Percentiles rank a stretch among this genome's conserved stretches.
Conservation (phyloP, 2,797 vertebrate species). For the Champsocephalus gunnari region DNA sequence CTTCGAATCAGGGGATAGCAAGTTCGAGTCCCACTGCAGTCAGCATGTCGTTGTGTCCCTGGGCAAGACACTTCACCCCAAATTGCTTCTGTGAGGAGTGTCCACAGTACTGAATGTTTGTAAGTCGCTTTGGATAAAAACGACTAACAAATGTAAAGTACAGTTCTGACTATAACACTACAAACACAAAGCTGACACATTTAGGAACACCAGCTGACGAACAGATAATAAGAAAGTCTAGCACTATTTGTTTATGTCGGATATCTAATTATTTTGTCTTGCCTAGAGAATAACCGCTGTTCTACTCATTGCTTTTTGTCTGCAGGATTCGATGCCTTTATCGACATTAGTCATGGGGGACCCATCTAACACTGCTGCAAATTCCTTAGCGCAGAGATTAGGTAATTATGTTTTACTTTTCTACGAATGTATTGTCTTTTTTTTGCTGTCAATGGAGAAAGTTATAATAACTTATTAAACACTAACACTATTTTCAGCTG, state of each 20-base stretch:
- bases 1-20: too few relatives aligned
- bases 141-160: background rate
- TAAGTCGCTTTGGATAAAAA: too few relatives aligned
- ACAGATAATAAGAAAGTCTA: background rate
- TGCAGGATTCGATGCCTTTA: conserved; percentile 91
- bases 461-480: background rate
- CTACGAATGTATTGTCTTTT: background rate
- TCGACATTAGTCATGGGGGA: conserved; percentile 91
- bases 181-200: background rate
- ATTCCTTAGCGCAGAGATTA: conserved; percentile 89
- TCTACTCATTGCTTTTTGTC: background rate
- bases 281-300: background rate
- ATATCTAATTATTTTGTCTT: background rate
- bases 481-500: background rate
- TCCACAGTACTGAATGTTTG: too few relatives aligned
- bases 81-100: too few relatives aligned
- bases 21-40: too few relatives aligned
- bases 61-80: too few relatives aligned
- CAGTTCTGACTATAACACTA: background rate
- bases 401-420: conserved; percentile 74
- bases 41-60: too few relatives aligned
- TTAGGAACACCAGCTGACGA: background rate
- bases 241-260: background rate
- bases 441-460: background rate
- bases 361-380: conserved; percentile 88